phyloP scores from a whole-genome alignment of 2,888 invertebrate genomes.

The Elegia similella region DNA sequence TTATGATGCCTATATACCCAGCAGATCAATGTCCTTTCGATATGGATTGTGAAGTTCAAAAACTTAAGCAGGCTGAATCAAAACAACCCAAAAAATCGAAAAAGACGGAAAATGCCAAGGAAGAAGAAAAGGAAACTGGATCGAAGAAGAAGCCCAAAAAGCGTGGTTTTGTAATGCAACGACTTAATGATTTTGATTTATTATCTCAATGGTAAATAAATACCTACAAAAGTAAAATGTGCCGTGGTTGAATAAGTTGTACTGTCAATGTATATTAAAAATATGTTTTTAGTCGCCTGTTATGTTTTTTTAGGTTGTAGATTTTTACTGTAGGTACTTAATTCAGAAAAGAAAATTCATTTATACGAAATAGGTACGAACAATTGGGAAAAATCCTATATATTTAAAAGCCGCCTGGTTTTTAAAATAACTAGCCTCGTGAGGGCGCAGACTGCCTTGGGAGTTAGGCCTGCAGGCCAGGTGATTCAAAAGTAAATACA shows the following conservation, averaged over 20 bases:
- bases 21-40: constrained; percentile 68
- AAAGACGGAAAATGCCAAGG: constrained; percentile 29
- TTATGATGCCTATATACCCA: constrained; percentile 69
- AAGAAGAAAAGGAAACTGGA: constrained; percentile 45
- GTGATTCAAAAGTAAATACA: too few relatives aligned
- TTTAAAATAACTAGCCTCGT: too few relatives aligned
- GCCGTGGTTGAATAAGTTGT: neutral
- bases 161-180: constrained; percentile 57
- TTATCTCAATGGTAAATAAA: constrained; percentile 60
- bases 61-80: constrained; percentile 44
- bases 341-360: too few relatives aligned
- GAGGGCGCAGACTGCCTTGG: too few relatives aligned
- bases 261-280: neutral
- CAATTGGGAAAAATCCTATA: too few relatives aligned
- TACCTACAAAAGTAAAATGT: neutral
- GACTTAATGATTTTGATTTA: constrained; percentile 67
- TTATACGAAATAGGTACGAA: too few relatives aligned
- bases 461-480: too few relatives aligned
- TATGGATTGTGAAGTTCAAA: constrained; percentile 59
- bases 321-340: too few relatives aligned
- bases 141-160: constrained; percentile 51
- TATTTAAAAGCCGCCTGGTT: too few relatives aligned
- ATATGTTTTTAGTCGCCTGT: neutral
- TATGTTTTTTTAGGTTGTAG: too few relatives aligned
- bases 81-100: constrained; percentile 40